Evolutionary conservation across 1,140 invertebrate genomes (phyloP), one percentile per base, ranked within the genome.

Genomic region (Dendrolimus punctatus): DNA sequence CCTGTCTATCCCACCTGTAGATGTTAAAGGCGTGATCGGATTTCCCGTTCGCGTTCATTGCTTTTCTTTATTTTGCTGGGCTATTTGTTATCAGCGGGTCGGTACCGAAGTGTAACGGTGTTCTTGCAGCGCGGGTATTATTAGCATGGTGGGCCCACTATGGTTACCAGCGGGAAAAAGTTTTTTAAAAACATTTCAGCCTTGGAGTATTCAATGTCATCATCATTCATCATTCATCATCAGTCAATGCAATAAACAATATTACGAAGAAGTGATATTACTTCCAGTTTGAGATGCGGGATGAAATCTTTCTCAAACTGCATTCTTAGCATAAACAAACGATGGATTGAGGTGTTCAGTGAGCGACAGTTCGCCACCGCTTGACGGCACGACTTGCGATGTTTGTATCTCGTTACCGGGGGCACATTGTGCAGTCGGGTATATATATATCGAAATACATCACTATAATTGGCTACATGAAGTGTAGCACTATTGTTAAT

Each of bases 121-220:
- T 58, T 57, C 55, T 53, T 59, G 69, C 67, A 66, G 63, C 65
- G 66, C 61, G 64, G 58, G 69, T 63, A 80, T 84, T 84, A 81
- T 84, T 84, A 81, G 80, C 80, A 80, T 84, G 73, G 68, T 68
- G 66, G 60, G 65, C 62, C 70, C 66, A 77, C 77, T 78, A 78
- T 58, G 62, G 63, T 56, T 57, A 71, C 66, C 60, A 67, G 65
- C 60, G 68, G 67, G 73, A 71, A 65, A 72, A 79, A 71, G 72
- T 77, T 81, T 77, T 77, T 84, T 76, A 81, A 81, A 80, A 76
- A 73, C 70, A 63, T 76, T 78, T 78, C 78, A 80, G 73, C 76
- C 76, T 60, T 58, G 67, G 62, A 55, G 71, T 62, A 73, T 73
- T 78, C 59, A n/a, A n/a, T n/a, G n/a, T n/a, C n/a, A n/a, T n/a